A percentile compares a stretch with the other conserved stretches of the same genome.
Conservation (phyloP, 2,113 vertebrate genomes). For the Vulpes vulpes region DNA sequence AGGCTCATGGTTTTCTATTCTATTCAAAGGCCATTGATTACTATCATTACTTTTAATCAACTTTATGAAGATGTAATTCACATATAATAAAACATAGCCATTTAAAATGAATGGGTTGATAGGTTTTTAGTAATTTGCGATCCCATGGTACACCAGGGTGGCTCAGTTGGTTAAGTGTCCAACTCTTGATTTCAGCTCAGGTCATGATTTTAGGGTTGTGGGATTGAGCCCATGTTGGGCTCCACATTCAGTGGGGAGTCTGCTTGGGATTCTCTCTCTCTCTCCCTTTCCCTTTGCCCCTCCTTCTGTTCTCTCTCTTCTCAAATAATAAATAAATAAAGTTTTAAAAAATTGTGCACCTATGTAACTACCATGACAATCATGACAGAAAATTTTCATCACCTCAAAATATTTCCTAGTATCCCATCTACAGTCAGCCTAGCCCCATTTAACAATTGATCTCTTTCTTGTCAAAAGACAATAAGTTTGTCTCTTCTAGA, state of each 20-base stretch:
- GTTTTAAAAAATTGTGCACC: background rate
- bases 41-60: background rate
- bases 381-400: background rate
- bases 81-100: background rate
- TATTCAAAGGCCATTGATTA: background rate
- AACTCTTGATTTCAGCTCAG: no score
- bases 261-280: no score
- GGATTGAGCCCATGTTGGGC: no score
- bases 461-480: background rate
- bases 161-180: no score
- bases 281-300: no score
- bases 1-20: background rate
- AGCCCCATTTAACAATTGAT: background rate
- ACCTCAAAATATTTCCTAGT: background rate
- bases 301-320: no score
- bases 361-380: background rate
- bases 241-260: no score
- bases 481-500: background rate
- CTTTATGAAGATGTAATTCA: background rate
- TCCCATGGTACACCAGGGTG: no score
- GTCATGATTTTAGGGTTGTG: no score
- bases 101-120: background rate
- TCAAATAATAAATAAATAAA: no score
- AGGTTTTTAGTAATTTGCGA: background rate
- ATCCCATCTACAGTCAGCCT: background rate